Percentiles rank a stretch among this genome's conserved stretches.
phyloP scores from a whole-genome alignment of 2,797 vertebrate species.

The Martes flavigula region DNA sequence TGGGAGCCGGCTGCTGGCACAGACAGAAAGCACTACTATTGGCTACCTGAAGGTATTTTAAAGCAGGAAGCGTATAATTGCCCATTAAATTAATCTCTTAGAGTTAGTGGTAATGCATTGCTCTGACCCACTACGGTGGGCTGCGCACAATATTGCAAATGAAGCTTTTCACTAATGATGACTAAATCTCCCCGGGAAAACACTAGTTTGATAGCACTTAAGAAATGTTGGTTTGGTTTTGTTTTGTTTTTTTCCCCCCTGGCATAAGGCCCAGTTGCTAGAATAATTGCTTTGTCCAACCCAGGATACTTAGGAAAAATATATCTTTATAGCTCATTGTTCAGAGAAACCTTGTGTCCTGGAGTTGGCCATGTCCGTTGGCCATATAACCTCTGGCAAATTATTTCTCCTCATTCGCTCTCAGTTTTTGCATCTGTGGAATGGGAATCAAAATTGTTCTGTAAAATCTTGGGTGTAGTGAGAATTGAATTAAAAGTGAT shows the following conservation, averaged over 20 bases:
- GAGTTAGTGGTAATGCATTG: not conserved
- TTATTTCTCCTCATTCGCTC: not conserved
- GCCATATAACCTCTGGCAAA: not conserved
- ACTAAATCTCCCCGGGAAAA: conserved; percentile 53
- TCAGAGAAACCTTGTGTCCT: not conserved
- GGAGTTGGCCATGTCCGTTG: not conserved
- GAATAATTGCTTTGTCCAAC: conserved; percentile 55
- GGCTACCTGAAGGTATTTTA: conserved; percentile 26
- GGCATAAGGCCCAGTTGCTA: conserved; percentile 28
- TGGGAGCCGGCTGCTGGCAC: not conserved
- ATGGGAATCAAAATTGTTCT: not conserved
- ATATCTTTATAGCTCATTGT: conserved; percentile 7
- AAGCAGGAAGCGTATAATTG: conserved; percentile 47
- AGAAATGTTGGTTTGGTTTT: conserved; percentile 41
- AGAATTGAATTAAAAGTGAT: not conserved
- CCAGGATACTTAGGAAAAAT: not conserved
- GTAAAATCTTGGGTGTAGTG: not conserved
- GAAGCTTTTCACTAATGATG: conserved; percentile 67
- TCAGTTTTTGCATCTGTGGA: not conserved
- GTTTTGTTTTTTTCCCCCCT: not conserved
- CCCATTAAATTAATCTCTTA: conserved; percentile 59
- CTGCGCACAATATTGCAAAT: conserved; percentile 23
- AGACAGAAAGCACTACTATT: not conserved
- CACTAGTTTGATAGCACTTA: conserved; percentile 58
- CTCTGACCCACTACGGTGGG: not conserved